Evolutionary conservation across 2,888 invertebrate genomes (phyloP).

Genomic region (Stenchaetothrips biformis): DNA sequence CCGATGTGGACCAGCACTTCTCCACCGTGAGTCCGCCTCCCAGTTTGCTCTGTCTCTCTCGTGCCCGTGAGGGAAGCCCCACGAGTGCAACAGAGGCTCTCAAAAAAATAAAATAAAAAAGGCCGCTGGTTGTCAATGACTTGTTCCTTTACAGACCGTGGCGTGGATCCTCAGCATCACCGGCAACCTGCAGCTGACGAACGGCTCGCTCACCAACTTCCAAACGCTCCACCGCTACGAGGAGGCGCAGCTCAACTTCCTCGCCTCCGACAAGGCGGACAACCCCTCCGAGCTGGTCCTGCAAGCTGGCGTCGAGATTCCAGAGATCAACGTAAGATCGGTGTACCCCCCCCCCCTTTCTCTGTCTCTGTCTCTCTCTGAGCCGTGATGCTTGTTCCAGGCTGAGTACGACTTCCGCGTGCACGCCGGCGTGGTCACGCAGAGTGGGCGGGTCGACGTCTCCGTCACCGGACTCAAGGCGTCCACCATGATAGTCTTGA

Average conservation of each 20-base stretch:
- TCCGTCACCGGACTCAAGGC: not conserved
- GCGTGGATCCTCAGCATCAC: not conserved
- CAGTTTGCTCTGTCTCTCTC: not conserved
- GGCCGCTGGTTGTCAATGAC: no score
- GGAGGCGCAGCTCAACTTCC: not conserved
- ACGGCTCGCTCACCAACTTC: not conserved
- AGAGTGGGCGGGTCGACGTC: not conserved
- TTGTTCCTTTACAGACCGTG: not conserved
- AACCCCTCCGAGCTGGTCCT: not conserved
- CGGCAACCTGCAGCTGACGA: not conserved
- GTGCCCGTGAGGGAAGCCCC: not conserved
- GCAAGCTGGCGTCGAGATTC: not conserved
- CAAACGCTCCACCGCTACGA: not conserved
- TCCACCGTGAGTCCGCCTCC: not conserved
- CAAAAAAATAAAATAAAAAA: no score
- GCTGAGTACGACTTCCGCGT: not conserved
- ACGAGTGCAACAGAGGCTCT: not conserved
- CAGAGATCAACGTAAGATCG: not conserved
- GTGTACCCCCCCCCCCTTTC: not conserved
- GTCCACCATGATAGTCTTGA: not conserved
- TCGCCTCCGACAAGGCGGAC: not conserved
- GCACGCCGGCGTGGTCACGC: not conserved
- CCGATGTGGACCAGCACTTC: conserved; percentile 1
- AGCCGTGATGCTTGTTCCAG: not conserved
- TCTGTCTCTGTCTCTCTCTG: not conserved